phyloP scores from a whole-genome alignment of 2,888 invertebrate genomes.

The Pachliopta kotzebuea region DNA sequence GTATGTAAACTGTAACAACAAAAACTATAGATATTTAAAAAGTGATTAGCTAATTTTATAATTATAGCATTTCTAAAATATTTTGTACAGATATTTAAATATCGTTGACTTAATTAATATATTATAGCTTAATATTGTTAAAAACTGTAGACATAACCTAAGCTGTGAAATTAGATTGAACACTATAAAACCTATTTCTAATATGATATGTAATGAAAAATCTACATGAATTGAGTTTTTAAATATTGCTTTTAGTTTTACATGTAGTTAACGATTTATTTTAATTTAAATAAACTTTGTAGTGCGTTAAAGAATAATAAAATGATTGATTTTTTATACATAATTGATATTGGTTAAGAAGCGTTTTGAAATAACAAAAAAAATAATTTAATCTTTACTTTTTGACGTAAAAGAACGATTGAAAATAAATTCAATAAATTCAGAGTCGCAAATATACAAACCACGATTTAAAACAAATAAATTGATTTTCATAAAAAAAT shows the following conservation, averaged over 20 bases:
- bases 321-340: too few relatives aligned
- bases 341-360: neutral
- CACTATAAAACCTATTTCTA: constrained; percentile 9
- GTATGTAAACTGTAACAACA: too few relatives aligned
- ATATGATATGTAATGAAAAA: constrained; percentile 20
- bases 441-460: neutral
- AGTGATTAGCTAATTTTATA: neutral
- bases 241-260: constrained; percentile 1
- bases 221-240: constrained; percentile 17
- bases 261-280: neutral
- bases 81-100: constrained; percentile 4
- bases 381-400: too few relatives aligned
- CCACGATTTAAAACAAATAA: constrained; percentile 11
- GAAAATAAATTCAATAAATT: too few relatives aligned
- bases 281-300: neutral
- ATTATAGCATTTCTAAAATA: neutral
- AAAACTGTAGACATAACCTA: neutral
- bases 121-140: neutral
- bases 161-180: constrained; percentile 9
- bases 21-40: too few relatives aligned
- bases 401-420: too few relatives aligned
- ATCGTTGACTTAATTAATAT: neutral
- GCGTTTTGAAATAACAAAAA: neutral
- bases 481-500: constrained; percentile 26
- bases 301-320: neutral